Evolutionary conservation across 2,888 invertebrate genomes (phyloP), one percentile per base, ranked within the genome.

Genomic region (Aromia moschata): DNA sequence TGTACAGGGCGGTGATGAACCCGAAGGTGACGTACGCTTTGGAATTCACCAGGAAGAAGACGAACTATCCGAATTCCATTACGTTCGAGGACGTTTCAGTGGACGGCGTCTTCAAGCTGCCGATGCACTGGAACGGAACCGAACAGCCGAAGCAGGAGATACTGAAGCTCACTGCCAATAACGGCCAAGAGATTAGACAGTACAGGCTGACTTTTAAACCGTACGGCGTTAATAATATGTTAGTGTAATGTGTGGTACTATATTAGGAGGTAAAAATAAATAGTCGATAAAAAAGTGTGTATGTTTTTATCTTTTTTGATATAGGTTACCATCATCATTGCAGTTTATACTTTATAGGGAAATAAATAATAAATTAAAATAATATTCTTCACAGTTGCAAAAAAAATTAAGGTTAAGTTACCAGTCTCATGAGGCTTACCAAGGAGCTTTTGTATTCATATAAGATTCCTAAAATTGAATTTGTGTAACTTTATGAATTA

Each of bases 51-150:
- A 20, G 20, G 2, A 7, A 36, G n/a, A 33, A 11, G n/a, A 11
- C n/a, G 2, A 33, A 3, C n/a, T n/a, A n/a, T 10, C 16, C 17
- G 15, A 18, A 11, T 2, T 33, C 38, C 0, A 14, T 64, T 7
- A 58, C 31, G 9, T 56, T 70, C 7, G 30, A 37, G 0, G 64
- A 71, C 49, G 60, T 66, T 1, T 69, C 65, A 1, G 44, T 57
- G 1, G 57, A 61, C 30, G 66, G 65, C 1, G 25, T 44, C 1
- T 44, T 59, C n/a, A 53, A 59, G 17, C 17, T 74, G 16, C 10
- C 58, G 2, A 33, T 73, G 3, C 74, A 73, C 40, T 70, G 68
- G 69, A 57, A 61, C n/a, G 36, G 46, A 1, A 16, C 53, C 0
- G 43, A 47, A 1, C 15, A 30, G 7, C 64, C 67, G 1, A 10